Evolutionary conservation across 30 jellyfish, hydroid and myxozoan species (phyloP).

Genomic region (Pseudorhiza aurosa): DNA sequence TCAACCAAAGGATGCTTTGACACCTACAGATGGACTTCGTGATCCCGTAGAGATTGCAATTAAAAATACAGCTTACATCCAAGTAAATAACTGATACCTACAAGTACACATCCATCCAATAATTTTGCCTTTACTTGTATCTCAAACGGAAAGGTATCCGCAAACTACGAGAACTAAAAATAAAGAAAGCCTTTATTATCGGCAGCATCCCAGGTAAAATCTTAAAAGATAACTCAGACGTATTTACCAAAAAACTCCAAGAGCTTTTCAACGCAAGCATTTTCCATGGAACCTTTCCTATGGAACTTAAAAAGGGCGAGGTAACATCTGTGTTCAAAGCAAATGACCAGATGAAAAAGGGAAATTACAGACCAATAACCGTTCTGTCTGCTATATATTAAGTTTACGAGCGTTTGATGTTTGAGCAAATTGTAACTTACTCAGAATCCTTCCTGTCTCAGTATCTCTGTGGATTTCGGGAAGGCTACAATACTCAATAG

Average conservation of each 20-base stretch:
- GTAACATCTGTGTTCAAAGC: constrained; percentile 3
- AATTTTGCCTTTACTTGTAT: not conserved
- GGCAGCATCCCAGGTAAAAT: not conserved
- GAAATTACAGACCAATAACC: constrained; percentile 35
- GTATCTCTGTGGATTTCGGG: constrained; percentile 21
- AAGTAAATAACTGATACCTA: not conserved
- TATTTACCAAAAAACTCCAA: not conserved
- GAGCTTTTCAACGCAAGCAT: constrained; percentile 11
- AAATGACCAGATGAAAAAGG: constrained; percentile 7
- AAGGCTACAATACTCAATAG: constrained; percentile 26
- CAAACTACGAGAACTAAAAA: not conserved
- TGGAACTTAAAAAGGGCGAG: not conserved
- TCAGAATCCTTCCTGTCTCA: constrained; percentile 12
- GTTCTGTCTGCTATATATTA: constrained; percentile 33
- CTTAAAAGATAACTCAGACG: too few relatives aligned
- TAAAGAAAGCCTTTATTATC: not conserved
- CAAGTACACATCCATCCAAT: not conserved
- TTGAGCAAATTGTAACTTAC: constrained; percentile 3
- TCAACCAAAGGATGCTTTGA: too few relatives aligned
- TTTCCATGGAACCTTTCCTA: not conserved
- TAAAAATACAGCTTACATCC: not conserved
- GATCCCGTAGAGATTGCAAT: constrained; percentile 23
- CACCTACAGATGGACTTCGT: not conserved
- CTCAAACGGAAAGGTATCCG: not conserved
- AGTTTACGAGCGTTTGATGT: constrained; percentile 18